phyloP scores from a whole-genome alignment of 2,113 vertebrate species.

The Zosterops hypoxanthus region DNA sequence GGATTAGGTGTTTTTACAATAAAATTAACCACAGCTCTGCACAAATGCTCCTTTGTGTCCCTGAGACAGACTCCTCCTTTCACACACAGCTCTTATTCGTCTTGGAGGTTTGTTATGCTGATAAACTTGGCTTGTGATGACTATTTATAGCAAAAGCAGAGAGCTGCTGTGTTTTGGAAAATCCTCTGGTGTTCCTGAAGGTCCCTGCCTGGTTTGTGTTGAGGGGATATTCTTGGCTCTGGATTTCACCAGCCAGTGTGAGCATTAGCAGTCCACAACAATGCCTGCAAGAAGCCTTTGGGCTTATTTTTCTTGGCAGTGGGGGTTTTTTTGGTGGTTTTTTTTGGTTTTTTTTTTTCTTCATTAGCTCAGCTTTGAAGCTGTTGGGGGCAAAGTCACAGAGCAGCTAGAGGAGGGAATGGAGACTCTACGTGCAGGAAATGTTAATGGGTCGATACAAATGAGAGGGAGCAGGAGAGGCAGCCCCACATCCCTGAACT shows the following conservation, averaged over 20 bases:
- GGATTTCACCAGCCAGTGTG: neutral
- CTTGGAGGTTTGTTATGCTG: constrained; percentile 53
- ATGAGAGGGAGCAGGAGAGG: neutral
- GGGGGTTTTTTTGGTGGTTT: neutral
- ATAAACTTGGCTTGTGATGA: constrained; percentile 28
- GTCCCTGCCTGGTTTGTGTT: neutral
- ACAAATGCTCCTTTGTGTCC: constrained; percentile 48
- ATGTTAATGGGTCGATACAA: neutral
- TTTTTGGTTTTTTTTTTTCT: neutral
- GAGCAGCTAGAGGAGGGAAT: constrained; percentile 43
- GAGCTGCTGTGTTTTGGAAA: constrained; percentile 59
- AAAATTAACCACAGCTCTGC: constrained; percentile 7
- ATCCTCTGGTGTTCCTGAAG: neutral
- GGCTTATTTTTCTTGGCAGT: constrained; percentile 32
- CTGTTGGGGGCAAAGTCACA: constrained; percentile 38
- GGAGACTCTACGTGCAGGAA: neutral
- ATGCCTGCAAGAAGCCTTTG: constrained; percentile 2
- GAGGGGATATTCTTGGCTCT: constrained; percentile 28
- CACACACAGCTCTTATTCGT: neutral
- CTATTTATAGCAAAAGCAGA: constrained; percentile 58
- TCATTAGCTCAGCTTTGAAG: constrained; percentile 55
- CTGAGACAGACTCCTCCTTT: constrained; percentile 33
- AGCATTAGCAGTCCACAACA: constrained; percentile 21
- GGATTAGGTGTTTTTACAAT: constrained; percentile 42
- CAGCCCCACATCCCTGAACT: neutral